Base-by-base conservation (phyloP, 2,113 vertebrate species). In the Catharus minimus region DNA sequence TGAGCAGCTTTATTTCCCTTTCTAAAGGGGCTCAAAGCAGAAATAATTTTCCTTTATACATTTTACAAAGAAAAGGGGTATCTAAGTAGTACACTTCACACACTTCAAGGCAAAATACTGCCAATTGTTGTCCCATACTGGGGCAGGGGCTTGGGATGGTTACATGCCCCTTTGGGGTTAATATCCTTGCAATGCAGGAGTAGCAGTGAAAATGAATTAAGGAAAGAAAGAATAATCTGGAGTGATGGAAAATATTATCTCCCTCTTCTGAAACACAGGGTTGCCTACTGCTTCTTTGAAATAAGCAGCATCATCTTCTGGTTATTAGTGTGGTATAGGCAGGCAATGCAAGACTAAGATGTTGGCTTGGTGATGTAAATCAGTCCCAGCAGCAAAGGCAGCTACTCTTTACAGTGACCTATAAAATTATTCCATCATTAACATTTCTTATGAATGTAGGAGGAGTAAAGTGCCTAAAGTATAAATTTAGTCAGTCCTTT, bases 81-180 rank as follows among this genome's bases (percentile, higher is more conserved):
- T 52, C 24, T 33, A 14, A 28, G 36, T 23, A 21, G 46, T 86
- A 74, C 1, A 1, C 12, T 85, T 80, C n/a, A 33, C 24, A 78
- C 41, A 41, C 32, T 55, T 86, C 41, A 38, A 57, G 61, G 58
- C 64, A 88, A 50, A 88, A 43, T 47, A 62, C 28, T 57, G 55
- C 28, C 41, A 53, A 0, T 15, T 67, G 60, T 36, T 73, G 58
- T 68, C 39, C 30, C 20, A 26, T 0, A 0, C 38, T 36, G 44
- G 32, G 47, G 33, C 60, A 83, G 80, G 47, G 28, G 5, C 60
- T 77, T 44, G 32, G 20, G 8, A 22, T 82, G 10, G 21, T 74
- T 61, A 26, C 28, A 33, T 75, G 4, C 32, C 49, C 43, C 26
- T 61, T 56, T 61, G 47, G 33, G 26, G 11, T 87, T 76, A 62